A percentile compares a stretch with the other conserved stretches of the same genome.
Conservation (phyloP, 2,888 invertebrate genomes). For the Eubasilissa splendida region DNA sequence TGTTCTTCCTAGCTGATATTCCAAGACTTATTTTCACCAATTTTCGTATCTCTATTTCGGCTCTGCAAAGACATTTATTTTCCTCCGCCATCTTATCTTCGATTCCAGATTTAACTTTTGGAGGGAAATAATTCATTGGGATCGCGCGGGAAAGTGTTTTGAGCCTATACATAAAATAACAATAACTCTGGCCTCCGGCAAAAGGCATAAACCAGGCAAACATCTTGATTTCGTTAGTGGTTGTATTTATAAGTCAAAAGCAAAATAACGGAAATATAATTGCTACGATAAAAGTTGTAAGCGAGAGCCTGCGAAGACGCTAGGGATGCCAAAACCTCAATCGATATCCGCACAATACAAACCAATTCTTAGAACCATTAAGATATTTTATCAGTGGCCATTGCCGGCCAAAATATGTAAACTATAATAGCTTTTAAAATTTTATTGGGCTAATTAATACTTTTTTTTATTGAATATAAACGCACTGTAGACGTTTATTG, state of each 20-base stretch:
- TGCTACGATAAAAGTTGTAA: constrained; percentile 55
- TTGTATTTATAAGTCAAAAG: constrained; percentile 56
- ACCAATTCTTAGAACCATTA: no score
- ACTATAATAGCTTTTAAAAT: no score
- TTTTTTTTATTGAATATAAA: no score
- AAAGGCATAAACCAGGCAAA: constrained; percentile 42
- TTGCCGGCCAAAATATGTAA: no score
- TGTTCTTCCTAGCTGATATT: no score
- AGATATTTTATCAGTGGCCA: no score
- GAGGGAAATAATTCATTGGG: constrained; percentile 48
- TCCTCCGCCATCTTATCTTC: constrained; percentile 48
- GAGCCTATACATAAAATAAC: constrained; percentile 53
- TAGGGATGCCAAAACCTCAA: constrained; percentile 38
- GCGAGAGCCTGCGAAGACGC: constrained; percentile 15
- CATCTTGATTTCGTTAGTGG: constrained; percentile 54
- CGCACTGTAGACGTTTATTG: no score
- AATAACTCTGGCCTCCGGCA: constrained; percentile 47
- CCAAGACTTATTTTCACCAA: no score
- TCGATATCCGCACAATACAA: constrained; percentile 14
- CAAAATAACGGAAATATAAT: constrained; percentile 57
- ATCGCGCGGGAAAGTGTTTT: constrained; percentile 50
- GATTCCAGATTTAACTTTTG: constrained; percentile 44
- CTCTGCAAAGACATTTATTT: constrained; percentile 20
- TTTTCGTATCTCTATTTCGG: not conserved
- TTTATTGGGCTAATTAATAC: no score